Base-by-base conservation (phyloP, 2,888 invertebrate genomes). In the Temnothorax rugatulus region DNA sequence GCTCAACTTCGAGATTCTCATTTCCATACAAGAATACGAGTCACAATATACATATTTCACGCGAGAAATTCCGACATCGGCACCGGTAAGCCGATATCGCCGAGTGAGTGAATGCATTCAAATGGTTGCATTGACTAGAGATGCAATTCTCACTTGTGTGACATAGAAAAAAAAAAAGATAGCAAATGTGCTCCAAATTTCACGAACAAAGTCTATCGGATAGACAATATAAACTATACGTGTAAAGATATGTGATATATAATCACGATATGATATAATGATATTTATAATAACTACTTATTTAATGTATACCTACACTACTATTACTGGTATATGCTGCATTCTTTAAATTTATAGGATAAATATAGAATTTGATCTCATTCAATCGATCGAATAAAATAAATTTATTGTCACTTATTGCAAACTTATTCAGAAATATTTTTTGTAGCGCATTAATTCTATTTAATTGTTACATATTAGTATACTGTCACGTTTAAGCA, bases 21-120 rank as follows among this genome's bases (percentile, higher is more conserved):
- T 83, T 88, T 85, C 85, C 85, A 89, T 81, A 79, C 66, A 84
- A 81, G 82, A 84, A 87, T 57, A 86, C 61, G 54, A 81, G 61
- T 52, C 69, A 41, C 63, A 50, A 83, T 88, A 88, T 77, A 86
- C 76, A 84, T 84, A 86, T 84, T 86, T 86, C 84, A 86, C 64
- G 47, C 57, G 34, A 82, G 29, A 47, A 86, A 66, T 76, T 84
- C 74, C 69, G 50, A 61, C 84, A 68, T 52, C 73, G 71, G 57
- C 76, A 66, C 71, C 57, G 44, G 47, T 64, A 75, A 38, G 50
- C 69, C 66, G 61, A 75, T 79, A 74, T 44, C 25, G 64, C 41
- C 50, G 68, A 68, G n/a, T 13, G 83, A 77, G 83, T 77, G 50
- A 69, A 83, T 77, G 44, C 71, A 85, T 83, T 83, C 69, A 77